Percentiles rank a stretch among this genome's conserved stretches.
Evolutionary conservation across 2,113 vertebrate species (phyloP).

Genomic region (sheep (Ovis aries)): ARS-UI_Ramb_v3.0 NC_056070.1:29470501-29471000

Average conservation of each 20-base stretch:
- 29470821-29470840: not conserved
- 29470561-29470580: constrained; percentile 44
- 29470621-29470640: not conserved
- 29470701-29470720: not conserved
- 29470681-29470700: not conserved
- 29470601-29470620: constrained; percentile 46
- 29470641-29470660: not conserved
- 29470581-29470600: constrained; percentile 21
- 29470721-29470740: not conserved
- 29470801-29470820: not conserved
- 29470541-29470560: constrained; percentile 23
- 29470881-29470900: not conserved
- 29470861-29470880: not conserved
- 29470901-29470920: not conserved
- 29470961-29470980: not conserved
- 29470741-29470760: not conserved
- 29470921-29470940: not conserved
- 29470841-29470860: not conserved
- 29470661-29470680: not conserved
- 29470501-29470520: constrained; percentile 6
- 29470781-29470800: not conserved
- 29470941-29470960: not conserved
- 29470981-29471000: not conserved
- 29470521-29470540: constrained; percentile 22
- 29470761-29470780: not conserved